Base-by-base conservation (phyloP, 2,113 vertebrate genomes). In the Sarotherodon lohbergeri region DNA sequence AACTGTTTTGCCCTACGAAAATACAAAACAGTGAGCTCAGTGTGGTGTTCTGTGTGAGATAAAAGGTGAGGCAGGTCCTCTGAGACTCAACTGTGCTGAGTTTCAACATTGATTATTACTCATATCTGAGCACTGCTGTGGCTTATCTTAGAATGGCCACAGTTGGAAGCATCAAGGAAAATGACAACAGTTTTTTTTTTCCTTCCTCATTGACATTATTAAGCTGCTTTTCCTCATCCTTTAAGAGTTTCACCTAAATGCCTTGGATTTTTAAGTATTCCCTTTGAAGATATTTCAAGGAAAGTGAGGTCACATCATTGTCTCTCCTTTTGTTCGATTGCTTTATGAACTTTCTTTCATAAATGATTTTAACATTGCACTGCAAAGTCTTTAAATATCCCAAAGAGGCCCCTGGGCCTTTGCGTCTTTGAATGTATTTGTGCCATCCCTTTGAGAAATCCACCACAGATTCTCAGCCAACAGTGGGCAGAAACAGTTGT, bases 361-460 rank as follows among this genome's bases (percentile, higher is more conserved):
- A 56, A 9, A 36, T 34, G 9, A 36, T 83, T 76, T 57, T 16
- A 89, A 90, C 52, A 50, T 54, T 68, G 57, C 43, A 43, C 9
- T 52, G 34, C 4, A 32, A 57, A 63, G 29, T 56, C 79, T 89
- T 82, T 34, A 90, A 92, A 91, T 86, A 91, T 39, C 56, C 48
- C 34, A 52, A 24, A 61, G 39, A 87, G 39, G 36, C 84, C 86
- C 76, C 7, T 2, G 14, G 34, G 88, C 29, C 24, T 82, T 66
- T 80, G 76, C 59, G 55, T 68, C 83, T 83, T 85, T 88, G 82
- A 91, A 91, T 87, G 81, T 50, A 91, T 93, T 86, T 61, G 86
- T 81, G 82, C 56, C 46, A 61, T 89, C 86, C 71, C 81, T 84
- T 87, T 83, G 92, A 93, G 82, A 86, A 91, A 87, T 68, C 41